Conservation (phyloP, 2,888 invertebrate species). For the Timandra comae region DNA sequence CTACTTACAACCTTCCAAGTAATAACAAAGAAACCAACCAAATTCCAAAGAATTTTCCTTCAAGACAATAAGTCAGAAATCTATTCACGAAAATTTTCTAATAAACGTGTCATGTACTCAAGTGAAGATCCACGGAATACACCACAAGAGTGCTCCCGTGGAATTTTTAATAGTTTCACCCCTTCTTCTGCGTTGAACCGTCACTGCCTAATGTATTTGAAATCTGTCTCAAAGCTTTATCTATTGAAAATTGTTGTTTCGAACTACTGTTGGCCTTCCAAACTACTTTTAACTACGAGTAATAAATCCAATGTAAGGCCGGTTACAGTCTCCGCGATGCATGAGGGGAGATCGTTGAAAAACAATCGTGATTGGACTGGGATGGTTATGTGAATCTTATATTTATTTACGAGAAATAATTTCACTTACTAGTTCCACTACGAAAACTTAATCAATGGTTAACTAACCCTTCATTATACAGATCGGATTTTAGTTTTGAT, state of each 20-base stretch:
- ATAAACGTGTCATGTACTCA: constrained; percentile 61
- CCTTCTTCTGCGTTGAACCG: constrained; percentile 38
- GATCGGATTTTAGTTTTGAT: too few species aligned
- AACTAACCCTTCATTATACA: too few species aligned
- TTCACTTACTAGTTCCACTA: too few species aligned
- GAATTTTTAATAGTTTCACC: constrained; percentile 72
- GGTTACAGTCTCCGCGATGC: constrained; percentile 52
- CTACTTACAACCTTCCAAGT: too few species aligned
- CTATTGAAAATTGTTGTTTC: constrained; percentile 73
- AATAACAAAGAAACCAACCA: constrained; percentile 12
- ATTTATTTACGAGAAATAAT: too few species aligned
- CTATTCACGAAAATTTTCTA: constrained; percentile 44
- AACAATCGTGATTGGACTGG: constrained; percentile 14
- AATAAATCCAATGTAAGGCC: constrained; percentile 68
- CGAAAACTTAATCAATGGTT: too few species aligned
- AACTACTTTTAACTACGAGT: constrained; percentile 72
- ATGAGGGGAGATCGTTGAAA: constrained; percentile 42
- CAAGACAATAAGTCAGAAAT: constrained; percentile 12
- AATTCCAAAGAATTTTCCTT: too few species aligned
- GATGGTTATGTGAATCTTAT: too few species aligned
- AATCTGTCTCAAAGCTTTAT: constrained; percentile 71
- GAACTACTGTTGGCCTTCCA: constrained; percentile 65
- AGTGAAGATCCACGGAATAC: constrained; percentile 13
- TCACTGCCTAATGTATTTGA: constrained; percentile 70
- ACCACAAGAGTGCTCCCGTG: constrained; percentile 29